Base-by-base conservation (phyloP, 2,888 invertebrate species). In the Nysson spinosus region DNA sequence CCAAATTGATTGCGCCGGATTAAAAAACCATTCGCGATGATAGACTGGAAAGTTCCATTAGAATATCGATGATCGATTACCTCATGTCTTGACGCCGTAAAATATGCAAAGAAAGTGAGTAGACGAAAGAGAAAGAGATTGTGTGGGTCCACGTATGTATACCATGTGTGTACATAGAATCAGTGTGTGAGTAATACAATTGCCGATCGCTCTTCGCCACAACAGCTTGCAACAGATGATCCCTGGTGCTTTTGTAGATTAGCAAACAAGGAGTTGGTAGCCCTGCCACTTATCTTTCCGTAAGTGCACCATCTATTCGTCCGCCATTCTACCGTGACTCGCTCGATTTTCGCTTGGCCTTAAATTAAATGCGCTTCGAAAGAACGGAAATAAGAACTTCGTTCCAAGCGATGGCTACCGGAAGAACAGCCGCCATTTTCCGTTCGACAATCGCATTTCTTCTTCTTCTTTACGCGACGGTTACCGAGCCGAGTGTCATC, bases 191-290 rank as follows among this genome's bases (percentile, higher is more conserved):
- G 72, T 78, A 81, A 83, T 79, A 71, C 80, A 80, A 83, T 83
- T 82, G 83, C 73, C 74, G 80, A 82, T 83, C 83, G 72, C 77
- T 82, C 81, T 78, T 76, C 74, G 64, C 76, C 73, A 55, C 78
- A 81, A 76, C 77, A 75, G 71, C 79, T 72, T 77, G 80, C 81
- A 81, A 80, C 81, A 80, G 81, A 81, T 81, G 81, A 81, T 81
- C 76, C 73, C 54, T 57, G 56, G 55, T 57, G 72, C 73, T 76
- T 68, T 75, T 77, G 69, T 80, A 80, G 80, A 83, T 83, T 82
- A 83, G 79, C 80, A 81, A 82, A 79, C 79, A 80, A 81, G 79
- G 70, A 76, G 68, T 66, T 72, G 56, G 71, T 61, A 70, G 61
- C 63, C 65, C 75, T 68, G 67, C 81, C 79, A 80, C 82, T 81